Evolutionary conservation across 2,888 invertebrate species (phyloP), one percentile per base, ranked within the genome.

Genomic region (Stegana nigrithorax): DNA sequence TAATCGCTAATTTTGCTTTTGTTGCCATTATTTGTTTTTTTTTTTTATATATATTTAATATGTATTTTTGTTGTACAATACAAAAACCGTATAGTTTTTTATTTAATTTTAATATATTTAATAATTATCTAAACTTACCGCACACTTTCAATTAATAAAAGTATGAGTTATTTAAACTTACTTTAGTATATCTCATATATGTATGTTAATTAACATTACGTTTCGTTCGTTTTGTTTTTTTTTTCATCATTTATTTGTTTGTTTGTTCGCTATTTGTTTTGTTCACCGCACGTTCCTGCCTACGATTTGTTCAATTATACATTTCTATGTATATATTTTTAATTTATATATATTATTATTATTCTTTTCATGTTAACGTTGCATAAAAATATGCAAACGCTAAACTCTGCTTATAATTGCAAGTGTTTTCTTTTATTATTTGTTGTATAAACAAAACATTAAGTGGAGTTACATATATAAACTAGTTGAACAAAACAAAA

Each of bases 231-330:
- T 68, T 65, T 57, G 61, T 75, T 64, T 56, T 63, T 59, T 50
- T n/a, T 56, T 55, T 59, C 14, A 36, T 56, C 8, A 56, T 60
- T 51, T 19, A 26, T 23, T 25, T 50, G 25, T 23, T 50, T 64
- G 59, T 63, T 60, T 17, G 45, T 53, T 65, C n/a, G n/a, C n/a
- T n/a, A 39, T 59, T 65, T 66, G 66, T 55, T 72, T 72, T 68
- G 67, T 76, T 77, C 84, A 82, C 84, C 85, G 84, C 84, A 84
- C 84, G 84, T 84, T 83, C 85, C 84, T 85, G 84, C 84, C 85
- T 84, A 84, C 81, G 83, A 78, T 84, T 84, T 83, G 79, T 81
- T 81, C 81, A 79, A 78, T 80, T 79, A 78, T 73, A 82, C 70
- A 63, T 71, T 70, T 68, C 65, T 42, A 42, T 67, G 65, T 70